Evolutionary conservation across 1,140 invertebrate species (phyloP).

Genomic region (Drosophila elegans): DNA sequence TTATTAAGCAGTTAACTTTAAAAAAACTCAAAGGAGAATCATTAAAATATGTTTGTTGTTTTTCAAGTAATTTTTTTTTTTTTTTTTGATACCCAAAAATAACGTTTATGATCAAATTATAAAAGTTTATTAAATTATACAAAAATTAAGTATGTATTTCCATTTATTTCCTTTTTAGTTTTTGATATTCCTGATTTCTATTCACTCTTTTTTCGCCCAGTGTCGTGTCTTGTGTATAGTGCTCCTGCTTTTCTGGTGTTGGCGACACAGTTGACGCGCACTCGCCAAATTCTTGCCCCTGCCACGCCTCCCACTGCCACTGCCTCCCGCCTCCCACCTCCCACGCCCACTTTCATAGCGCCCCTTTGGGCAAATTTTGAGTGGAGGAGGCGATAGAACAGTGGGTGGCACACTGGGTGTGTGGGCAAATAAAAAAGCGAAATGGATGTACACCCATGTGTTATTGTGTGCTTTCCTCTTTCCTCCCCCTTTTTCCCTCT

Average conservation of each 20-base stretch:
- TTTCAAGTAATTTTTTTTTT: too few relatives aligned
- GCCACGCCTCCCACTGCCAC: background rate
- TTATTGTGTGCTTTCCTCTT: constrained; percentile 13
- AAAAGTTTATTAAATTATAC: too few relatives aligned
- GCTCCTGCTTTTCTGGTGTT: constrained; percentile 27
- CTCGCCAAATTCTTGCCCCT: constrained; percentile 57
- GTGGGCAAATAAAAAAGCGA: constrained; percentile 45
- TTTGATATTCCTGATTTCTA: background rate
- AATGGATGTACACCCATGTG: constrained; percentile 40
- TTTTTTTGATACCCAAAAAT: too few relatives aligned
- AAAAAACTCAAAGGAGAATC: too few relatives aligned
- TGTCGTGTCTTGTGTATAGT: constrained; percentile 3
- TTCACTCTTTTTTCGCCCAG: background rate
- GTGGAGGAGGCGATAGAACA: background rate
- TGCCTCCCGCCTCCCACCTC: too few relatives aligned
- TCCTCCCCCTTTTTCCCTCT: background rate
- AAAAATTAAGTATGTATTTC: too few relatives aligned
- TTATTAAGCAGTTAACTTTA: too few relatives aligned
- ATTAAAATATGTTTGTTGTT: too few relatives aligned
- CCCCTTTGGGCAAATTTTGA: background rate
- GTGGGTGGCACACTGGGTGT: background rate
- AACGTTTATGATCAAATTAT: too few relatives aligned
- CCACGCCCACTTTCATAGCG: background rate
- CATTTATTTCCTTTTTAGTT: background rate
- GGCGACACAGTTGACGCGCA: constrained; percentile 67